Evolutionary conservation across 2,113 vertebrate genomes (phyloP), one percentile per base, ranked within the genome.

Genomic region (Phalacrocorax aristotelis): DNA sequence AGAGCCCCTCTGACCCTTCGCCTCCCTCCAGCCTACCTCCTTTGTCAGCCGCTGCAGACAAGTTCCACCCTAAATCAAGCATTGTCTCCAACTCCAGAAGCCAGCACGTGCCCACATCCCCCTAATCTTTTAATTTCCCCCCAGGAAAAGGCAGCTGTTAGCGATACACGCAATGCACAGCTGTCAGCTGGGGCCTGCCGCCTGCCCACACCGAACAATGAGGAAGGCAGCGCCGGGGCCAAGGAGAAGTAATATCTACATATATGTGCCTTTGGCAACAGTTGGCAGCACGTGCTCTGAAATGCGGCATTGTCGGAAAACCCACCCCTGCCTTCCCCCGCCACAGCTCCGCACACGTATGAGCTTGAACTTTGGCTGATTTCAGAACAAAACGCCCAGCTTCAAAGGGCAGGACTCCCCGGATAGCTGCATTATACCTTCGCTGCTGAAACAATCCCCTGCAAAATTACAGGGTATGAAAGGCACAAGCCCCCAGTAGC

Each of bases 81-180:
- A 98, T 98, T 98, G 98, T 98, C 97, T 98, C 95, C 95, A 92
- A 83, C 97, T 97, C 97, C 98, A 98, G 98, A 97, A 98, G 98
- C 98, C 98, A 98, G 98, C 99, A 98, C 98, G 98, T 98, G 98
- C 98, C 98, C 97, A 97, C 96, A 97, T 97, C 98, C 97, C 98
- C 97, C 94, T 98, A 98, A 98, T 98, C 98, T 98, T 98, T 99
- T 98, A 98, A 99, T 99, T 99, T 98, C 97, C 98, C 98, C 98
- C 97, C 96, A 97, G 98, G 97, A 98, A 97, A 97, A 99, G 98
- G 98, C 99, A 99, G 99, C 99, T 99, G 99, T 99, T 99, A 98
- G 98, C 97, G 98, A 99, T 98, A 98, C 97, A 98, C 77, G 96
- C 98, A 98, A 97, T 65, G 97, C 98, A 98, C 99, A 99, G 99